These are phyloP conservation scores for Homalodisca vitripennis DNA, from an alignment of 1,140 invertebrate genomes.

Conservation along the genomic window DNA sequence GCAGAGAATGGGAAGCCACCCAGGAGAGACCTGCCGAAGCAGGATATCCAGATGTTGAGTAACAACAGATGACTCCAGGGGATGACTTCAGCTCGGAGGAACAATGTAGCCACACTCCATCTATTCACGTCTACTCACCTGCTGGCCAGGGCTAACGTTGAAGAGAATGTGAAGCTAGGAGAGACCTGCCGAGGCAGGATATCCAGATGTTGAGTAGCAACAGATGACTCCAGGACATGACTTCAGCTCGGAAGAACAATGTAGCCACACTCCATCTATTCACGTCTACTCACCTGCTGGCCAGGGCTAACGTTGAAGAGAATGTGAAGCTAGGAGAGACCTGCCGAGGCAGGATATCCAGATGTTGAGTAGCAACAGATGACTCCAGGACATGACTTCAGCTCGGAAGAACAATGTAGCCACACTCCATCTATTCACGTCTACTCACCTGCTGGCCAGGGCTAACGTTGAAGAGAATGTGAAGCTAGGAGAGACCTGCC, in stretches of 20 bases:
- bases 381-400: conserved; percentile 51
- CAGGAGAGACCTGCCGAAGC: conserved; percentile 50
- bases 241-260: conserved; percentile 52
- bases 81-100: conserved; percentile 52
- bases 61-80: conserved; percentile 53
- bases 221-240: conserved; percentile 52
- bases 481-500: conserved; percentile 51
- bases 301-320: conserved; percentile 52
- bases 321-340: conserved; percentile 52
- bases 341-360: conserved; percentile 51
- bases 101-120: conserved; percentile 40
- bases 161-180: conserved; percentile 52
- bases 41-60: conserved; percentile 52
- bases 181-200: conserved; percentile 50
- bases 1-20: conserved; percentile 52
- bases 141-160: conserved; percentile 52
- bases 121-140: conserved; percentile 48
- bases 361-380: conserved; percentile 52
- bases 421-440: too few relatives aligned
- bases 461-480: conserved; percentile 54
- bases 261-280: too few relatives aligned
- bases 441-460: conserved; percentile 49
- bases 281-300: conserved; percentile 49
- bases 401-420: conserved; percentile 49
- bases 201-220: conserved; percentile 53